Base-by-base conservation (phyloP, 2,888 invertebrate species). In the Apotomis capreana region DNA sequence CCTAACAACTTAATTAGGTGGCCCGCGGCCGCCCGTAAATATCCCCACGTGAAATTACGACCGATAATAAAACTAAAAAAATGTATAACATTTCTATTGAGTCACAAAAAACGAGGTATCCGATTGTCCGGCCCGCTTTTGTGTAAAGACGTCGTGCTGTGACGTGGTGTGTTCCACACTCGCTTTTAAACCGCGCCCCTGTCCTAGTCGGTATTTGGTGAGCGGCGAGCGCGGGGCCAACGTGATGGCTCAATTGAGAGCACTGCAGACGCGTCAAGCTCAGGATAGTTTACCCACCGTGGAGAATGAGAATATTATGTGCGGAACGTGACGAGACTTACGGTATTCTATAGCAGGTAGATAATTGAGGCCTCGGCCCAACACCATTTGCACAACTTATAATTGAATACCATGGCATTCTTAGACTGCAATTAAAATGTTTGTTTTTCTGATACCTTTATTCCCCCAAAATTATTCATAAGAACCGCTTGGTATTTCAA, bases 1-100 rank as follows among this genome's bases (percentile, higher is more conserved):
- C 87, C 89, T 92, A 92, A 92, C 92, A 92, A 92, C 92, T 93
- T 92, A 92, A 93, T 93, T 92, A 92, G 90, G 88, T 87, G 90
- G 88, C 88, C 91, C 87, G 87, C 85, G 89, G 90, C 88, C 87
- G 90, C 87, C 89, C 91, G 90, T 93, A 93, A 92, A 92, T 92
- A 92, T 91, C 85, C 87, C 86, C 82, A 92, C 88, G 92, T 91
- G 86, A 92, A 93, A 92, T 93, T 90, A 92, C 90, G 92, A 89
- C 89, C 89, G 88, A 92, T 92, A 91, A 92, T 92, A 92, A 92
- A 92, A 90, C 86, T 80, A 90, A 92, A 92, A 91, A 92, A 93
- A 91, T 88, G 86, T 89, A 92, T 91, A 91, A 92, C 91, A 91
- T 92, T 92, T 92, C 91, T 92, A 92, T 92, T 90, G 89, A 88